phyloP scores from a whole-genome alignment of 2,113 vertebrate species.

The Synodontis membranacea region DNA sequence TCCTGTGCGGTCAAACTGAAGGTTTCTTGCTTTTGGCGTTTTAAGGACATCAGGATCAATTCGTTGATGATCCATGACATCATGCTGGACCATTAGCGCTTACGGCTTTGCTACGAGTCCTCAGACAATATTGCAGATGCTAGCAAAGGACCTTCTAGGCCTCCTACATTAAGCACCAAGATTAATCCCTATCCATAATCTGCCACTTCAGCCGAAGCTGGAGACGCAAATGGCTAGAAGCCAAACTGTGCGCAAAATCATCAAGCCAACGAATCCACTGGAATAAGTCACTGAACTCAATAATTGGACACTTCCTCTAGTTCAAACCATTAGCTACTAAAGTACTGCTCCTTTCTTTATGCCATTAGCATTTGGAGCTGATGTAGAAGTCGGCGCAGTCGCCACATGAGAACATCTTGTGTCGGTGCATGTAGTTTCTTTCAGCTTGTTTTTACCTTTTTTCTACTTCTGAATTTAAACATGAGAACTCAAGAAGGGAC shows the following conservation, averaged over 20 bases:
- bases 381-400: not conserved
- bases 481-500: not conserved
- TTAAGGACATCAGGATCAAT: not conserved
- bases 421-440: not conserved
- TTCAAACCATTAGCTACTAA: constrained; percentile 7
- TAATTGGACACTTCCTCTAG: constrained; percentile 22
- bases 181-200: constrained; percentile 22
- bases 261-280: constrained; percentile 29
- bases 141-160: not conserved
- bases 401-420: not conserved
- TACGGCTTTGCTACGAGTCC: not conserved
- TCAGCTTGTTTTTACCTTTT: not conserved
- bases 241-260: constrained; percentile 27
- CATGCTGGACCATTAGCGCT: not conserved
- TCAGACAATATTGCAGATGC: not conserved
- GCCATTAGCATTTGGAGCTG: not conserved
- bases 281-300: constrained; percentile 31
- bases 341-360: not conserved
- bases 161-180: not conserved
- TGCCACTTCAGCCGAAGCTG: not conserved
- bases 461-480: not conserved
- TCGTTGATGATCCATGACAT: not conserved
- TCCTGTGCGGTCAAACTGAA: not conserved
- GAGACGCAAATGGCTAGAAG: not conserved
- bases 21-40: not conserved